Evolutionary conservation across 2,113 vertebrate genomes (phyloP), one percentile per base, ranked within the genome.

Genomic region (Paraplagusia blochii): DNA sequence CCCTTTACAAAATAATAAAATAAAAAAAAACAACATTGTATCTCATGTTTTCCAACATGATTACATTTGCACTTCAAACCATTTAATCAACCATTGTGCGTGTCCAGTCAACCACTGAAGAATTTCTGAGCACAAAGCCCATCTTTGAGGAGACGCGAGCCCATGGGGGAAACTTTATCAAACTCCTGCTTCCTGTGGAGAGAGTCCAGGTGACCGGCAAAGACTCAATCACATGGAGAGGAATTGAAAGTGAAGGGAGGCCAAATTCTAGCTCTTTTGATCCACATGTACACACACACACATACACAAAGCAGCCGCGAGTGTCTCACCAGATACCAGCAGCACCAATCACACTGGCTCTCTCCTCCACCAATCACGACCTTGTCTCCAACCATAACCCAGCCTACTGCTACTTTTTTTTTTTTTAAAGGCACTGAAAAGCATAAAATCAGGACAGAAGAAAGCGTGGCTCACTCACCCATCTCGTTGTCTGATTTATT

Each of bases 401-500:
- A 73, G 51, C 69, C 77, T 33, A 63, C 57, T 39, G 51, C 77
- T 70, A 56, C 47, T 59, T 50, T 8, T n/a, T 29, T 11, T 51
- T 53, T 53, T 59, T 74, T 53, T 18, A 29, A 79, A 65, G 43
- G 51, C 55, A 16, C 38, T 44, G 70, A 55, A 53, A 63, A 53
- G 58, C 66, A 67, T 17, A 49, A 11, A 43, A 49, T 67, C 54
- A 4, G 77, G 58, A 71, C 58, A 66, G 70, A 11, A 53, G 36
- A 64, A 72, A 29, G 50, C 11, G 51, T 58, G 64, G 39, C 63
- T 36, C 34, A 95, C 97, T 98, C 91, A 99, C 97, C 95, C 29
- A 80, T 94, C 74, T 98, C 96, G 68, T 93, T 95, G 91, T 98
- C 96, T 6, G 94, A 97, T 87, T 95, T 98, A 93, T 98, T 98